Evolutionary conservation across 2,888 invertebrate genomes (phyloP).

Genomic region (Lysandra bellargus): DNA sequence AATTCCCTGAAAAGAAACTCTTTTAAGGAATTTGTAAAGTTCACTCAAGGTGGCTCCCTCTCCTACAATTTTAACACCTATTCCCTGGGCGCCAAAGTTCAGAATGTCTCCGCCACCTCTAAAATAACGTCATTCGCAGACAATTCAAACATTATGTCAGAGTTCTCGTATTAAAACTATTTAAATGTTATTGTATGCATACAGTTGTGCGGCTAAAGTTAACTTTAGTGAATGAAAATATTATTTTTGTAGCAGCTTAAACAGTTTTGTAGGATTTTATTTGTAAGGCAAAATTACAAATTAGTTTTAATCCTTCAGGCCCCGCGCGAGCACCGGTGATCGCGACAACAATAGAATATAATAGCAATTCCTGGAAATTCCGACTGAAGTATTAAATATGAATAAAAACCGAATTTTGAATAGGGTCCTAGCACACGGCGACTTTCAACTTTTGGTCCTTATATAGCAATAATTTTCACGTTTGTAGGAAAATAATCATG

Average conservation of each 20-base stretch:
- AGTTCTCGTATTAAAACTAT: constrained; percentile 20
- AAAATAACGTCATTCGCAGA: constrained; percentile 34
- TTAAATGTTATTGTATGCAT: constrained; percentile 23
- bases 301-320: no score
- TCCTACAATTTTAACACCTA: constrained; percentile 30
- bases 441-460: no score
- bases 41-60: constrained; percentile 32
- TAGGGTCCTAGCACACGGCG: no score
- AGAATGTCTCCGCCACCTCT: constrained; percentile 29
- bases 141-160: constrained; percentile 20
- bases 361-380: no score
- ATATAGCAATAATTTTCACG: no score
- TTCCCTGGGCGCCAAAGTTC: not conserved
- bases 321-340: no score
- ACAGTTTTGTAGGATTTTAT: not conserved
- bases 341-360: no score
- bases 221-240: constrained; percentile 13
- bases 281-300: not conserved
- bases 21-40: constrained; percentile 45
- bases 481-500: no score
- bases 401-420: no score
- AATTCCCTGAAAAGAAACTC: constrained; percentile 54
- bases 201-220: not conserved
- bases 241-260: not conserved
- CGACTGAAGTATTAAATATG: no score